phyloP scores from a whole-genome alignment of 2,888 invertebrate species.

The Heteromurus nitidus region DNA sequence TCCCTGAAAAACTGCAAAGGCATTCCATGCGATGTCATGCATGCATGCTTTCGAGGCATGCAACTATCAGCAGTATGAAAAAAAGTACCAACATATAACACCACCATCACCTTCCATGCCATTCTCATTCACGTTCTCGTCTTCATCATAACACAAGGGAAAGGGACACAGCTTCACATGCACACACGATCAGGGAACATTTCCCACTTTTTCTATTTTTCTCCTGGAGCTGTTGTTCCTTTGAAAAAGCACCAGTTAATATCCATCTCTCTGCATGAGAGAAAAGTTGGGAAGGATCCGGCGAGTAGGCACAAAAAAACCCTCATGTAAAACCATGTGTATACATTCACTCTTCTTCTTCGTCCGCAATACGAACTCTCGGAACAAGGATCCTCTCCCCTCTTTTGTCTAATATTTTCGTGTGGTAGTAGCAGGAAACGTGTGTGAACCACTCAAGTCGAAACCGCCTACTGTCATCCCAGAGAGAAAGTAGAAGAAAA shows the following conservation, averaged over 20 bases:
- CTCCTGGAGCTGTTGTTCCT: not conserved
- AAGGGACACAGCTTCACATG: too few relatives aligned
- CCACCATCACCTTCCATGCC: not conserved
- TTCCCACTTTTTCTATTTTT: too few relatives aligned
- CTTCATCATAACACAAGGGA: not conserved
- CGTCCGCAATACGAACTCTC: not conserved
- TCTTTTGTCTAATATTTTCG: not conserved
- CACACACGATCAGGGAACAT: too few relatives aligned
- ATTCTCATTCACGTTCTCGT: not conserved
- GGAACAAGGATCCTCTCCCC: too few relatives aligned
- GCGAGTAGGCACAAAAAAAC: not conserved
- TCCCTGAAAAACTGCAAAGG: too few relatives aligned
- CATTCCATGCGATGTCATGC: too few relatives aligned
- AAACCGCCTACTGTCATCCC: slow-evolving; percentile 50
- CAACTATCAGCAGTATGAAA: not conserved
- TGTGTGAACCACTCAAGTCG: slow-evolving; percentile 53
- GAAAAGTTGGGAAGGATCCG: slow-evolving; percentile 8
- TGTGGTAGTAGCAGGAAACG: slow-evolving; percentile 27
- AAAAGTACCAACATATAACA: not conserved
- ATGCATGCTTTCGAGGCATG: too few relatives aligned
- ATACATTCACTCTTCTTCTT: not conserved
- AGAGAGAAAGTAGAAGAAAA: slow-evolving; percentile 5
- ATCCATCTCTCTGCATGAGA: too few relatives aligned
- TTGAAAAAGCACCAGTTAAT: not conserved
- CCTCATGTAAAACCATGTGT: not conserved